These are phyloP conservation scores for Drosophila anomalata DNA, from an alignment of 2,888 invertebrate genomes.

Conservation along the genomic window DNA sequence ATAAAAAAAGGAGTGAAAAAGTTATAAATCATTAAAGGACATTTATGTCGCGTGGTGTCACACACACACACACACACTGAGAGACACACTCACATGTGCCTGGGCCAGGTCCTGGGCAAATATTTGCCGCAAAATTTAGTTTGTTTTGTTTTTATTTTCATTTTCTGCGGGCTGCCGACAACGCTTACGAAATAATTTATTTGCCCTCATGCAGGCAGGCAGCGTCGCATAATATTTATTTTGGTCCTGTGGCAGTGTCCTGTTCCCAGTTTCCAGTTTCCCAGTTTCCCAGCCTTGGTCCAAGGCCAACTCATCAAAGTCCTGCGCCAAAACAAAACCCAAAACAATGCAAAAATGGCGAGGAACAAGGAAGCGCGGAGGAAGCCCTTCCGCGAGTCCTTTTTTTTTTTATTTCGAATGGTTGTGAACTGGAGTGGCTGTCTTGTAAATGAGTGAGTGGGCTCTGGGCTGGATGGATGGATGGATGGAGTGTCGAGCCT, in stretches of 20 bases:
- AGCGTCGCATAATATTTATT: constrained; percentile 47
- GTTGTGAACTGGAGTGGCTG: constrained; percentile 5
- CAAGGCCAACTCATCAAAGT: constrained; percentile 17
- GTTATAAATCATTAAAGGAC: constrained; percentile 77
- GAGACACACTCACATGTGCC: constrained; percentile 17
- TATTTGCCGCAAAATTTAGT: constrained; percentile 54
- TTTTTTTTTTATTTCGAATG: neutral
- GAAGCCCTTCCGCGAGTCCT: neutral
- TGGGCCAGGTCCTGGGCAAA: constrained; percentile 18
- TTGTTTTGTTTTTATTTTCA: constrained; percentile 32
- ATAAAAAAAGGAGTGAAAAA: constrained; percentile 63
- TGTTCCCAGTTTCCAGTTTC: neutral
- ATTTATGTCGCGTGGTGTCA: constrained; percentile 67
- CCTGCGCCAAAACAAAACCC: constrained; percentile 25
- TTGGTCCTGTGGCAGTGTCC: constrained; percentile 2
- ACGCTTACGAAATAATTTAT: constrained; percentile 46
- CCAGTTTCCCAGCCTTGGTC: neutral
- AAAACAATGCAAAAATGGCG: constrained; percentile 3
- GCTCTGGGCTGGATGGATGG: neutral
- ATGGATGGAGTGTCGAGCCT: neutral
- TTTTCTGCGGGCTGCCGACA: constrained; percentile 12
- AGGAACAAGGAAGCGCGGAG: no score
- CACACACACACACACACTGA: constrained; percentile 30
- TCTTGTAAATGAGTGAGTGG: constrained; percentile 8
- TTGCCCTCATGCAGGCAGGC: constrained; percentile 45